These are phyloP conservation scores for Himalopsyche phryganea DNA, from an alignment of 1,140 invertebrate species.

Conservation along the genomic window DNA sequence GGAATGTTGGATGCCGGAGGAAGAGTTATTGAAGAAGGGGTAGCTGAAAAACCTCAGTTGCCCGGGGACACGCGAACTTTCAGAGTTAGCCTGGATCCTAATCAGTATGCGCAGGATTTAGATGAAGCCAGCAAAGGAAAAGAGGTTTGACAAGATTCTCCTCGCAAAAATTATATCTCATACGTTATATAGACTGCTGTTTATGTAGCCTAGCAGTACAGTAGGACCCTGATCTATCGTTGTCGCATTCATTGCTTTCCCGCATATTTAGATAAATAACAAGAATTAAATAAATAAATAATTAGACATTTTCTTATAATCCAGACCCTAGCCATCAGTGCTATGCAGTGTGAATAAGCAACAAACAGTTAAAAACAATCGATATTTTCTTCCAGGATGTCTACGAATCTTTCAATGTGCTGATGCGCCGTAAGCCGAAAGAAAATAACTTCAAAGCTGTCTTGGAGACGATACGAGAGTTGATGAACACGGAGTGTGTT, in stretches of 20 bases:
- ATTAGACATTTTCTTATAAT: too few species aligned
- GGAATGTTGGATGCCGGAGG: conserved; percentile 97
- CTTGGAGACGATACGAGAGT: conserved; percentile 93
- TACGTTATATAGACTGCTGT: too few species aligned
- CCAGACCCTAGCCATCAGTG: too few species aligned
- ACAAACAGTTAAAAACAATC: too few species aligned
- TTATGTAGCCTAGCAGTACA: too few species aligned
- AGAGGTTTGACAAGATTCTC: conserved; percentile 49
- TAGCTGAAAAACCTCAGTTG: conserved; percentile 81
- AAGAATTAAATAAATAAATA: too few species aligned
- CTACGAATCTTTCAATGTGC: conserved; percentile 96
- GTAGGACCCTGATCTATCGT: too few species aligned
- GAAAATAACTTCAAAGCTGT: conserved; percentile 99
- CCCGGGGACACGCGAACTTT: conserved; percentile 89
- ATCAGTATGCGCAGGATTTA: conserved; percentile 95
- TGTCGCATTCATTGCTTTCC: too few species aligned
- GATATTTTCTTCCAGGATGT: conserved; percentile 67
- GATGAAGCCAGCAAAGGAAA: conserved; percentile 71
- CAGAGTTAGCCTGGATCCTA: conserved; percentile 90
- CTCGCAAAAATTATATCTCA: too few species aligned
- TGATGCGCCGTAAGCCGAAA: conserved; percentile 96
- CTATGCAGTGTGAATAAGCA: too few species aligned
- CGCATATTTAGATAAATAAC: too few species aligned
- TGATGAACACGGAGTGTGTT: conserved; percentile 99
- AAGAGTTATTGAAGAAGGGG: conserved; percentile 94